Conservation (phyloP, 2,797 vertebrate species). For the Poeciliopsis paucimaculata region DNA sequence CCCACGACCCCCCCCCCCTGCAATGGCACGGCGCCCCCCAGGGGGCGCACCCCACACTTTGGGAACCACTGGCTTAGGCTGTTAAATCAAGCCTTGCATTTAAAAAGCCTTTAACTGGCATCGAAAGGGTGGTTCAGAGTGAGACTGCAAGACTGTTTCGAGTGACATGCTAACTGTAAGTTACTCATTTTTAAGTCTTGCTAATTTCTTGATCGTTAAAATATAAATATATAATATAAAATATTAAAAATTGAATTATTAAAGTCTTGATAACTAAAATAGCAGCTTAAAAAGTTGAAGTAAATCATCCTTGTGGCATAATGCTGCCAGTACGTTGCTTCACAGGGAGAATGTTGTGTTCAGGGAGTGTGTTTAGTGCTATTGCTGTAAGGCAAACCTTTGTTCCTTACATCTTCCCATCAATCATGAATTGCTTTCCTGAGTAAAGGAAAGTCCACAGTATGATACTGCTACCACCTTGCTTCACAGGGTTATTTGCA, state of each 20-base stretch:
- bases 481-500: background rate
- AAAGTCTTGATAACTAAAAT: background rate
- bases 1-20: too few species aligned
- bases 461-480: background rate
- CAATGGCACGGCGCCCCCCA: too few species aligned
- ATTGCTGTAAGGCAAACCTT: background rate
- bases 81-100: slow-evolving; percentile 1
- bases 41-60: too few species aligned
- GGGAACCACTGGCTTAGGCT: slow-evolving; percentile 6
- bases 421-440: background rate
- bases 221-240: too few species aligned
- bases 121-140: background rate
- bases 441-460: background rate
- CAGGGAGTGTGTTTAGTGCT: background rate
- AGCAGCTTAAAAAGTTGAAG: background rate
- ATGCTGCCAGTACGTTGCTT: background rate
- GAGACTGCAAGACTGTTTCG: background rate
- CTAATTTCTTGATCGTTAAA: too few species aligned
- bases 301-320: background rate
- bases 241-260: too few species aligned
- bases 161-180: background rate
- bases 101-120: background rate
- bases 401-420: background rate
- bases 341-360: background rate
- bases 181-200: background rate